These are phyloP conservation scores for Oryzias javanicus DNA, from an alignment of 2,113 vertebrate genomes.

Conservation along the genomic window DNA sequence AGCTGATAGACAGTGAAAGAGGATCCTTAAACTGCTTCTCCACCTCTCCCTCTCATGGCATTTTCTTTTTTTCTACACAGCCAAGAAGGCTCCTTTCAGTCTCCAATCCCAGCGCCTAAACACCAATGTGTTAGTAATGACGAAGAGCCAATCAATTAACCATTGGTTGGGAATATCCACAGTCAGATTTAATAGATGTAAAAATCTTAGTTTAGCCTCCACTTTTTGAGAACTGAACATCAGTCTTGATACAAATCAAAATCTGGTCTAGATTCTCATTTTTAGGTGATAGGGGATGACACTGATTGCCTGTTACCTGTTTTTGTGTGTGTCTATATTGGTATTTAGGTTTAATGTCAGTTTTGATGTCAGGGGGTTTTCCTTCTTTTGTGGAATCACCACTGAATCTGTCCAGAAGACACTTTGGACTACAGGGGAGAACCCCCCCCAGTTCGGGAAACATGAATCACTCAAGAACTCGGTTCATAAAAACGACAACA, in stretches of 20 bases:
- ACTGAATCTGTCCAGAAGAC: conserved; percentile 28
- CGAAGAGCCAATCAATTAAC: conserved; percentile 13
- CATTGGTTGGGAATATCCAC: background rate
- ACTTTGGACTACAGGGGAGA: conserved; percentile 7
- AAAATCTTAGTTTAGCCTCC: conserved; percentile 19
- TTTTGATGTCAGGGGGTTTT: conserved; percentile 33
- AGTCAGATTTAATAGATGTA: too few relatives aligned
- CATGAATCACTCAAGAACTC: conserved; percentile 12
- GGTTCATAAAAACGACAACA: conserved; percentile 14
- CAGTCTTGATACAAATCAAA: conserved; percentile 24
- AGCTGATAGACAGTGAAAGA: conserved; percentile 40
- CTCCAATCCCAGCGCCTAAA: conserved; percentile 21
- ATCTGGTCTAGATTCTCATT: conserved; percentile 29
- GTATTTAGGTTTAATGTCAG: conserved; percentile 36
- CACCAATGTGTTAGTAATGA: conserved; percentile 11
- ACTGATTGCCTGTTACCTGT: conserved; percentile 42
- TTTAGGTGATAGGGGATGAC: conserved; percentile 49
- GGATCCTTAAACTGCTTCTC: conserved; percentile 38
- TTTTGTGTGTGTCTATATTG: conserved; percentile 12
- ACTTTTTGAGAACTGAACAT: conserved; percentile 26
- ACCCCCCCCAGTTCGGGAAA: background rate
- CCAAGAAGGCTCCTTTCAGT: conserved; percentile 26
- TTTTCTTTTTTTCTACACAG: conserved; percentile 38
- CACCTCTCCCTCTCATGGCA: conserved; percentile 20
- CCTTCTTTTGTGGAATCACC: conserved; percentile 12